A percentile compares a stretch with the other conserved stretches of the same genome.
These are phyloP conservation scores for Heliconius sara DNA, from an alignment of 2,888 invertebrate genomes.

Conservation along the genomic window DNA sequence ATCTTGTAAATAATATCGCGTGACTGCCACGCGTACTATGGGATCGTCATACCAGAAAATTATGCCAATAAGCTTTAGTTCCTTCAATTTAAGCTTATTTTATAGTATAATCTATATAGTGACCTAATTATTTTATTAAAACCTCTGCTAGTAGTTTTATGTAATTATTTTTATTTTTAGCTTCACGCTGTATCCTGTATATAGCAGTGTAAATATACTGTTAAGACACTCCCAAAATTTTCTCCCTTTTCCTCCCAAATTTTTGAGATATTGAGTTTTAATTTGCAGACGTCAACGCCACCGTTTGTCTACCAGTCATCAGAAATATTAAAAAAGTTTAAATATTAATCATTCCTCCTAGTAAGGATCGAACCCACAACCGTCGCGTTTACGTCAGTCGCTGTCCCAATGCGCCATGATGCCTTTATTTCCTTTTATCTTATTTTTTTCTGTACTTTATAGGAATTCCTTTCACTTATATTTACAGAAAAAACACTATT, in stretches of 20 bases:
- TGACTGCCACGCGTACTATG: background rate
- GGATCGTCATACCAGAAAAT: background rate
- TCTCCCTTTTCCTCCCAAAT: background rate
- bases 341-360: background rate
- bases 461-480: background rate
- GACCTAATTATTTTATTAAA: slow-evolving; percentile 5
- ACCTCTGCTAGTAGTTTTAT: background rate
- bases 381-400: background rate
- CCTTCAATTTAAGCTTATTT: background rate
- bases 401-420: background rate
- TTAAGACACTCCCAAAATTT: background rate
- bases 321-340: background rate
- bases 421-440: background rate
- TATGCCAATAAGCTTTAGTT: slow-evolving; percentile 7
- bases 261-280: background rate
- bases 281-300: too few species aligned
- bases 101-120: background rate
- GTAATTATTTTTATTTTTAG: background rate
- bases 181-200: background rate
- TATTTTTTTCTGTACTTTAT: too few species aligned
- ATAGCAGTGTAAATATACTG: background rate
- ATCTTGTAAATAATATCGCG: background rate
- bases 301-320: too few species aligned
- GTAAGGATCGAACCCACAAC: background rate
- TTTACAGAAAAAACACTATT: background rate